These are phyloP conservation scores for Paraplagusia blochii DNA, from an alignment of 2,113 vertebrate species.

Conservation along the genomic window DNA sequence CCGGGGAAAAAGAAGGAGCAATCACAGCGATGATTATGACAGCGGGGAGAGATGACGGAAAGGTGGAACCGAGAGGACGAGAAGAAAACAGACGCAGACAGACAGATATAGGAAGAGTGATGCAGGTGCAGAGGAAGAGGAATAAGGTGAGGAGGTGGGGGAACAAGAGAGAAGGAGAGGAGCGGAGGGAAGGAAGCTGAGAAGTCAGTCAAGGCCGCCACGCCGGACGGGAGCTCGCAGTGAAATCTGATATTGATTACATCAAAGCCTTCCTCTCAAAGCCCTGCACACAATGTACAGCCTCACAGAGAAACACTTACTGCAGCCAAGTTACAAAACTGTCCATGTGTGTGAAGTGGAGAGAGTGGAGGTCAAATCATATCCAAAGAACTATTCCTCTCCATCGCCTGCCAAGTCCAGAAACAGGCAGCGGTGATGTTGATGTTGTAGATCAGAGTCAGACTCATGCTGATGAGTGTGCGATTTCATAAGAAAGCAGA, in stretches of 20 bases:
- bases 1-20: conserved; percentile 67
- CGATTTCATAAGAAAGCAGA: conserved; percentile 54
- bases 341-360: conserved; percentile 28
- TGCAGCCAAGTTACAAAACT: conserved; percentile 39
- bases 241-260: conserved; percentile 75
- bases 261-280: conserved; percentile 61
- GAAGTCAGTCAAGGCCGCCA: conserved; percentile 69
- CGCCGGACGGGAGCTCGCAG: conserved; percentile 64
- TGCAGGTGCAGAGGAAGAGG: conserved; percentile 37
- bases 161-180: conserved; percentile 35
- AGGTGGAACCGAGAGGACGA: conserved; percentile 39
- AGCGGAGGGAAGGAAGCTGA: conserved; percentile 66
- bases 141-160: conserved; percentile 47
- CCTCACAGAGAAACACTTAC: conserved; percentile 36
- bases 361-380: conserved; percentile 56
- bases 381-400: conserved; percentile 53
- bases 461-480: conserved; percentile 48
- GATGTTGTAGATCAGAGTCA: too few relatives aligned
- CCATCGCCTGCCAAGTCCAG: conserved; percentile 46
- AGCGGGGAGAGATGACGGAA: conserved; percentile 33
- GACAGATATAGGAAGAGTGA: conserved; percentile 46
- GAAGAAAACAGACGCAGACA: conserved; percentile 20
- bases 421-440: conserved; percentile 32
- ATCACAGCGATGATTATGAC: conserved; percentile 68
- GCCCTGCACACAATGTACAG: conserved; percentile 57